phyloP scores from a whole-genome alignment of 2,797 vertebrate genomes.

The Siniperca scherzeri region DNA sequence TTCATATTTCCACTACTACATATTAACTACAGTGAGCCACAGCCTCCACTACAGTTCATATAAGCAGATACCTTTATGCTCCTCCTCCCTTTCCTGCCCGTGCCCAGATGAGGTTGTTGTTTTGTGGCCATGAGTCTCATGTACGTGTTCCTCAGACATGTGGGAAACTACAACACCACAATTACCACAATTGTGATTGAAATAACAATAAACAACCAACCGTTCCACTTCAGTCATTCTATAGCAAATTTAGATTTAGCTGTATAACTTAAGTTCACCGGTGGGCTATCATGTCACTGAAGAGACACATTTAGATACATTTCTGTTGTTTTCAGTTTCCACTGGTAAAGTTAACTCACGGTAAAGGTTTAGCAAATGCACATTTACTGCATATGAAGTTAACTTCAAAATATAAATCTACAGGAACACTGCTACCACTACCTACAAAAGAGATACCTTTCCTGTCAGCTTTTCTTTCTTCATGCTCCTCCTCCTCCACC shows the following conservation, averaged over 20 bases:
- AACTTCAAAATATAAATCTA: neutral
- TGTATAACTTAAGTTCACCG: no score
- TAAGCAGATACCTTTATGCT: no score
- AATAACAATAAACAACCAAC: no score
- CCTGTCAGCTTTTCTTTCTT: neutral
- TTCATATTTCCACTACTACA: neutral
- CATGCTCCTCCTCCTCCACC: neutral
- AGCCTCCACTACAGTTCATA: neutral
- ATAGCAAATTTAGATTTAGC: neutral
- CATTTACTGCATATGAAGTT: neutral
- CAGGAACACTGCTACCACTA: neutral
- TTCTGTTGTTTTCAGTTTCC: neutral
- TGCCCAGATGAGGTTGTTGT: conserved; percentile 21
- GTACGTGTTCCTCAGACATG: conserved; percentile 11
- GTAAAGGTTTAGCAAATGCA: neutral
- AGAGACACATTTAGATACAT: no score
- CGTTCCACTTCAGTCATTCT: no score
- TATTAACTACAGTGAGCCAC: neutral
- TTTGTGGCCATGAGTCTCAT: conserved; percentile 29
- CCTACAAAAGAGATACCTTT: neutral
- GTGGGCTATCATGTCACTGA: no score
- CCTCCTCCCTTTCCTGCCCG: no score
- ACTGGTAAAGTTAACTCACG: neutral
- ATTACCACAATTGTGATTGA: neutral
- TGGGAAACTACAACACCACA: conserved; percentile 37